These are phyloP conservation scores for Microcebus lehilahytsara DNA, from an alignment of 2,113 vertebrate genomes.

Conservation along the genomic window DNA sequence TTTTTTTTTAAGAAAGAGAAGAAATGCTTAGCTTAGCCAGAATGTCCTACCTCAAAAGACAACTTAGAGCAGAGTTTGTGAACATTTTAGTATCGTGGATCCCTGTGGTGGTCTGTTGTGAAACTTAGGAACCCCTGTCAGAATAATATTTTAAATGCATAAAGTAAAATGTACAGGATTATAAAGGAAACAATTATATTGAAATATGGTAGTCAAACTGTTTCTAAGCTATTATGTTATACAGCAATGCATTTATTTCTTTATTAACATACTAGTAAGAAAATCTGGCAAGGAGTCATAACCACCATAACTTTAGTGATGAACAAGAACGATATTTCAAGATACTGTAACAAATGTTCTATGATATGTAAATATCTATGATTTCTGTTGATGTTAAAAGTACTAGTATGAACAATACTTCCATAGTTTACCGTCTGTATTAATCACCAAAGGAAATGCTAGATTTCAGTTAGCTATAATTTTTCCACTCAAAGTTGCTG, in stretches of 20 bases:
- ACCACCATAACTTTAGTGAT: background rate
- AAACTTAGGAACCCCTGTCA: conserved; percentile 16
- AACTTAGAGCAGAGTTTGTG: background rate
- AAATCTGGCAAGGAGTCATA: background rate
- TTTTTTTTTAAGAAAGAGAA: background rate
- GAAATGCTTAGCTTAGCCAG: background rate
- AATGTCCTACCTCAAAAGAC: background rate
- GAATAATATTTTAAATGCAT: conserved; percentile 17
- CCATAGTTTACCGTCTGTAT: background rate
- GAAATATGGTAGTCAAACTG: background rate
- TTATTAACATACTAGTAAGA: background rate
- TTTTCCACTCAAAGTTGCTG: background rate
- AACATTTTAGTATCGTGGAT: background rate
- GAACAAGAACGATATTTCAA: conserved; percentile 21
- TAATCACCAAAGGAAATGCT: background rate
- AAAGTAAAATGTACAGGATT: conserved; percentile 1
- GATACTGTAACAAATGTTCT: background rate
- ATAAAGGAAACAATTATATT: background rate
- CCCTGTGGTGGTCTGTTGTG: background rate
- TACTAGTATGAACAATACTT: background rate
- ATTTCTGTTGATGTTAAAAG: background rate
- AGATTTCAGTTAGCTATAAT: background rate
- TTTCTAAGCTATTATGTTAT: background rate
- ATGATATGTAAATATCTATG: background rate
- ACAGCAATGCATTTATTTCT: background rate